phyloP scores from a whole-genome alignment of 2,113 vertebrate species.

The Sterna hirundo region DNA sequence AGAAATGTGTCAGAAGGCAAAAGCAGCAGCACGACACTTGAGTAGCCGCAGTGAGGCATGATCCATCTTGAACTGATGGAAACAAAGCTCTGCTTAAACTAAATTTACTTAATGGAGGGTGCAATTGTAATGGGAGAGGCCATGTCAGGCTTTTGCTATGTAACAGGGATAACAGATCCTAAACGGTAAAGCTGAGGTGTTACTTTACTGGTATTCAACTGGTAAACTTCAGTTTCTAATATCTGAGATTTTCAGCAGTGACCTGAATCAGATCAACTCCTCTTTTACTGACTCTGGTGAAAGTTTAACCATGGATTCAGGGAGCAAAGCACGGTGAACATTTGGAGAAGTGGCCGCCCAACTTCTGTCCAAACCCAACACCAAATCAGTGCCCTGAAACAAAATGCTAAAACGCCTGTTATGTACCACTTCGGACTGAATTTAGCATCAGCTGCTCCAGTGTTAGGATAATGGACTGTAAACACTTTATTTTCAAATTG shows the following conservation, averaged over 20 bases:
- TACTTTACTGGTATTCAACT: neutral
- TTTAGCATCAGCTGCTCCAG: neutral
- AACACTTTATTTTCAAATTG: neutral
- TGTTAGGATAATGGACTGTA: neutral
- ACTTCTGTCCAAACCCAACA: neutral
- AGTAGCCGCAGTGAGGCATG: neutral
- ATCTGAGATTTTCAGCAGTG: neutral
- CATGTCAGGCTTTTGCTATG: neutral
- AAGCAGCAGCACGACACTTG: neutral
- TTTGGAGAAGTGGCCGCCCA: neutral
- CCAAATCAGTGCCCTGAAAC: neutral
- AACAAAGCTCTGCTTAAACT: neutral
- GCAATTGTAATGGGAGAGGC: neutral
- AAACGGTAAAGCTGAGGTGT: neutral
- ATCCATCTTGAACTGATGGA: neutral
- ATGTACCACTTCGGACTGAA: neutral
- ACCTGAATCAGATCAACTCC: neutral
- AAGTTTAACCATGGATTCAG: neutral
- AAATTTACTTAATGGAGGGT: neutral
- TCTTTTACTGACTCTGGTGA: accelerated
- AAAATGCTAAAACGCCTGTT: neutral
- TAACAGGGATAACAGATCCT: neutral
- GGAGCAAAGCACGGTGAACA: neutral
- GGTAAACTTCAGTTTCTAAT: neutral
- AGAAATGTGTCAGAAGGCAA: neutral